Evolutionary conservation across 2,113 vertebrate species (phyloP), one percentile per base, ranked within the genome.

Genomic region (Solea solea): DNA sequence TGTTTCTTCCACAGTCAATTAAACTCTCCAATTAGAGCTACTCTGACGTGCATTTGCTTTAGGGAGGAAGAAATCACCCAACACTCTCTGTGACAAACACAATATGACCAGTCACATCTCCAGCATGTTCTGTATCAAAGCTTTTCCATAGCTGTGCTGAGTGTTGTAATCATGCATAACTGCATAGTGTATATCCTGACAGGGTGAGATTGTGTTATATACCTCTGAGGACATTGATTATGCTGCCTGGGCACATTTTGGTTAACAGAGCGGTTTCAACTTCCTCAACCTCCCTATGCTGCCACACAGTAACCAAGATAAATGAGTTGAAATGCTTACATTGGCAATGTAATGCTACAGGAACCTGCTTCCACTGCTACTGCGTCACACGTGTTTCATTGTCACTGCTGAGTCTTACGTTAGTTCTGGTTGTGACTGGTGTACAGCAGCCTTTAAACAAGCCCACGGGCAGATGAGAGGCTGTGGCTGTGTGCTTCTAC

Each of bases 201-300:
- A 89, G 77, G 78, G 72, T 75, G 80, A 88, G 85, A 88, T 86
- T 90, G 81, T 88, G 89, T 89, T 89, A 86, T 87, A 87, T 86
- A 80, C 87, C 87, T 90, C 89, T 76, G 66, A 85, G 90, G 90
- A 84, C 79, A 68, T 63, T 71, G 83, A 87, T 90, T 86, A 81
- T 90, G 89, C 89, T 88, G 88, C 81, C 86, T 69, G 72, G 82
- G 86, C 90, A 91, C 87, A 86, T 91, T 91, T 84, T 79, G 71
- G 85, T 85, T 84, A 86, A 85, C 84, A 14, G 79, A 79, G 89
- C 88, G 78, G 78, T 76, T 89, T 80, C 81, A 69, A 69, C 76
- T 79, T 80, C 68, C 82, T 69, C 57, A 44, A 59, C 57, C 70
- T 78, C 74, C 78, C 81, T 62, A 66, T 69, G 64, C 84, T 84